Evolutionary conservation across 2,888 invertebrate genomes (phyloP).

Genomic region (Auanema sp.): DNA sequence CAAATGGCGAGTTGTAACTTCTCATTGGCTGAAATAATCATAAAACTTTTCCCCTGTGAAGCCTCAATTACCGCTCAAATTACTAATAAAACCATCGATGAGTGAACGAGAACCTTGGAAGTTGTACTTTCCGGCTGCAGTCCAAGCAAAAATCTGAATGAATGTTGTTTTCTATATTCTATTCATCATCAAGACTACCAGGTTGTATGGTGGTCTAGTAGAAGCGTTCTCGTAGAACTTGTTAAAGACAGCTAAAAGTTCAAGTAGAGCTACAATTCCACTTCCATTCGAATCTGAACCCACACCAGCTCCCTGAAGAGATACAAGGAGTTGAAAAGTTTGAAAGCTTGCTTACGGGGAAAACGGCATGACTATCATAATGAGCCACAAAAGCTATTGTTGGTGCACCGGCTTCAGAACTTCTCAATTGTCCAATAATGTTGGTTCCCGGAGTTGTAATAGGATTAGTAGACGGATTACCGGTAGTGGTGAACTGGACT

Average conservation of each 20-base stretch:
- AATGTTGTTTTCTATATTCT: constrained; percentile 9
- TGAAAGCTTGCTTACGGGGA: constrained; percentile 77
- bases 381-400: constrained; percentile 88
- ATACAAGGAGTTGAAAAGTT: background rate
- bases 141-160: constrained; percentile 77
- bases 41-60: background rate
- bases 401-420: constrained; percentile 70
- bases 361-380: constrained; percentile 86
- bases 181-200: constrained; percentile 15
- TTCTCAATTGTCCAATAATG: constrained; percentile 34
- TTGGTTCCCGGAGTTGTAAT: constrained; percentile 18
- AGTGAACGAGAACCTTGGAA: constrained; percentile 93
- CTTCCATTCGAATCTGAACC: constrained; percentile 92
- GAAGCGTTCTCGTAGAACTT: constrained; percentile 52
- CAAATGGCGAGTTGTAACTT: constrained; percentile 54
- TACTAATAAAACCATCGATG: constrained; percentile 87
- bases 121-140: constrained; percentile 88
- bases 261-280: constrained; percentile 83
- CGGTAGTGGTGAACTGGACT: constrained; percentile 18
- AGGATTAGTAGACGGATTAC: constrained; percentile 8
- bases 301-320: constrained; percentile 76
- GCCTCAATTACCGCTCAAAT: constrained; percentile 11
- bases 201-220: constrained; percentile 52
- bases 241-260: constrained; percentile 80
- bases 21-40: constrained; percentile 31